Conservation (phyloP, 1,140 invertebrate genomes). For the Ceratina calcarata region DNA sequence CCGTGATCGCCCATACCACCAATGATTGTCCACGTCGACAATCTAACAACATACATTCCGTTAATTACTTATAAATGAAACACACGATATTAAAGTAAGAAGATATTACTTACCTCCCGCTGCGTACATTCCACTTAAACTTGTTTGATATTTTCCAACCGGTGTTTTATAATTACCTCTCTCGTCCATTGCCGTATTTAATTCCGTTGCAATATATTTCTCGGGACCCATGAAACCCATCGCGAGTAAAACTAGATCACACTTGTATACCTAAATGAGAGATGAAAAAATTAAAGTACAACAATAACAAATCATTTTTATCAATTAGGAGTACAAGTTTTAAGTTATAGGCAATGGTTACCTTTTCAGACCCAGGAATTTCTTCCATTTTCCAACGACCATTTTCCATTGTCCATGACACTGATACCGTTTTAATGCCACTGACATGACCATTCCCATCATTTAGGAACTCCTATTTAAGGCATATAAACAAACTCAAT, state of each 20-base stretch:
- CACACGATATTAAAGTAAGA: neutral
- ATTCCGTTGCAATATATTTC: slow-evolving; percentile 91
- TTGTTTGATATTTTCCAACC: slow-evolving; percentile 89
- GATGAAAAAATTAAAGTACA: no score
- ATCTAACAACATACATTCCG: slow-evolving; percentile 82
- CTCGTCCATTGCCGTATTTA: slow-evolving; percentile 92
- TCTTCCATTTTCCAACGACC: slow-evolving; percentile 98
- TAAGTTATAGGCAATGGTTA: slow-evolving; percentile 49
- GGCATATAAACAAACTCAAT: no score
- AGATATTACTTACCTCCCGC: slow-evolving; percentile 89
- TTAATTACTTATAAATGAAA: no score
- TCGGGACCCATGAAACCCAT: slow-evolving; percentile 99
- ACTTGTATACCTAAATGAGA: slow-evolving; percentile 85
- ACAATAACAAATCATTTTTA: no score
- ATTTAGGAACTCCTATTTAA: slow-evolving; percentile 91
- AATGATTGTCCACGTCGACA: slow-evolving; percentile 98
- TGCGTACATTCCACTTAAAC: slow-evolving; percentile 93
- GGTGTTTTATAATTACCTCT: slow-evolving; percentile 96
- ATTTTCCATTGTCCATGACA: slow-evolving; percentile 95
- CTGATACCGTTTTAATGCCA: slow-evolving; percentile 93
- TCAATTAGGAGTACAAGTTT: neutral
- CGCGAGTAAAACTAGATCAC: slow-evolving; percentile 95
- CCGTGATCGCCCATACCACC: slow-evolving; percentile 98
- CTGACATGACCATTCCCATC: slow-evolving; percentile 94
- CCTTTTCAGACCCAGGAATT: slow-evolving; percentile 89